Evolutionary conservation across 2,113 vertebrate species (phyloP).

Genomic region (Beaufortia kweichowensis): DNA sequence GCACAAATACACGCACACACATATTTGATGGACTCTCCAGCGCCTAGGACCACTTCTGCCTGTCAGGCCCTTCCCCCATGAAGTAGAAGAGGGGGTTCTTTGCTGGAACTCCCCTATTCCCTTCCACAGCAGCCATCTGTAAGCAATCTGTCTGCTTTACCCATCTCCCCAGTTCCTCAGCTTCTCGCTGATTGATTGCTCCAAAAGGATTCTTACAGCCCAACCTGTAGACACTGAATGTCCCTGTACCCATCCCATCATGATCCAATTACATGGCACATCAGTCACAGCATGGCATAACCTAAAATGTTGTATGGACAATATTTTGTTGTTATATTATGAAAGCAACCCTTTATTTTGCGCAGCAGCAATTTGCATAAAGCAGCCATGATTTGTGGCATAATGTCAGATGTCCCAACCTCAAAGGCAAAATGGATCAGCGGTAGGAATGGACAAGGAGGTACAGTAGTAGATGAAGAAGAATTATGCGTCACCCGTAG

Average conservation of each 20-base stretch:
- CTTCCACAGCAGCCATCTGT: conserved; percentile 69
- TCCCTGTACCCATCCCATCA: conserved; percentile 35
- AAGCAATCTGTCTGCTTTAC: conserved; percentile 70
- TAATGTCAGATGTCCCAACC: conserved; percentile 7
- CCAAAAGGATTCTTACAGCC: conserved; percentile 51
- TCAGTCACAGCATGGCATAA: conserved; percentile 15
- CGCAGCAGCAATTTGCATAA: conserved; percentile 15
- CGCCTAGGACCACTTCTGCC: conserved; percentile 49
- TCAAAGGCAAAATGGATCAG: conserved; percentile 13
- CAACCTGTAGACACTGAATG: conserved; percentile 39
- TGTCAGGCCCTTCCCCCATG: conserved; percentile 46
- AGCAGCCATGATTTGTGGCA: not conserved
- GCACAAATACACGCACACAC: conserved; percentile 28
- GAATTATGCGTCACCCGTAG: conserved; percentile 37
- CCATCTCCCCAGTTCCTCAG: conserved; percentile 56
- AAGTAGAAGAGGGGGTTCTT: conserved; percentile 33
- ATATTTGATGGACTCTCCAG: conserved; percentile 46
- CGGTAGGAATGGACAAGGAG: conserved; percentile 15
- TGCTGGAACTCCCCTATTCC: conserved; percentile 48
- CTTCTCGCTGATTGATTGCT: conserved; percentile 58
- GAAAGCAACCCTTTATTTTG: not conserved
- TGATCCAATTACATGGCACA: conserved; percentile 6
- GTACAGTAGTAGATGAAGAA: not conserved
- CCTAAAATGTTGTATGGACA: not conserved
- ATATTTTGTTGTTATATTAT: not conserved